These are phyloP conservation scores for Geotrupes spiniger DNA, from an alignment of 2,888 invertebrate species.

Conservation along the genomic window DNA sequence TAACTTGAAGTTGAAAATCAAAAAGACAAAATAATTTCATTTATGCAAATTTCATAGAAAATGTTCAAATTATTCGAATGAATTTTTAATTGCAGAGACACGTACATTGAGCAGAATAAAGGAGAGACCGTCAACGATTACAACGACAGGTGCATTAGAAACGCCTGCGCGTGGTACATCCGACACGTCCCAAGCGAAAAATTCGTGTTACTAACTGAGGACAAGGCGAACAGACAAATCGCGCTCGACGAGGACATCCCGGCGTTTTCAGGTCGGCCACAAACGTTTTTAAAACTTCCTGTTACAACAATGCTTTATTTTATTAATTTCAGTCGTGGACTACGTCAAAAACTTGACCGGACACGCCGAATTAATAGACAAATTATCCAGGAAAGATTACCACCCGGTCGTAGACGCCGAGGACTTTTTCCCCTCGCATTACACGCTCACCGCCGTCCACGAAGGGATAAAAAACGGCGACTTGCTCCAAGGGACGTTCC, in stretches of 20 bases:
- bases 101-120: constrained; percentile 77
- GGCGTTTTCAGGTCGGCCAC: constrained; percentile 64
- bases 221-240: constrained; percentile 70
- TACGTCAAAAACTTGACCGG: constrained; percentile 71
- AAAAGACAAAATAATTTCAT: constrained; percentile 6
- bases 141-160: constrained; percentile 86
- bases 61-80: not conserved
- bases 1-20: no score
- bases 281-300: not conserved
- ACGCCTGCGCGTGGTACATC: constrained; percentile 80
- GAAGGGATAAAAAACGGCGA: constrained; percentile 75
- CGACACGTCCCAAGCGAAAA: constrained; percentile 64
- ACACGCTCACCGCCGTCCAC: constrained; percentile 74
- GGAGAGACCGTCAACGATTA: constrained; percentile 86
- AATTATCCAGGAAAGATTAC: constrained; percentile 69
- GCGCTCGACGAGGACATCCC: constrained; percentile 69
- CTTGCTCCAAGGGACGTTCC: constrained; percentile 76
- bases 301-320: not conserved
- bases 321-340: constrained; percentile 59
- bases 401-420: constrained; percentile 59
- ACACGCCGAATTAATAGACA: constrained; percentile 73
- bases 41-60: not conserved
- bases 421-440: constrained; percentile 80
- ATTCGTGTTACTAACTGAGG: constrained; percentile 81
- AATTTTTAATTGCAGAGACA: constrained; percentile 68